Evolutionary conservation across 2,888 invertebrate genomes (phyloP).

Genomic region (Pyrochroa serraticornis): DNA sequence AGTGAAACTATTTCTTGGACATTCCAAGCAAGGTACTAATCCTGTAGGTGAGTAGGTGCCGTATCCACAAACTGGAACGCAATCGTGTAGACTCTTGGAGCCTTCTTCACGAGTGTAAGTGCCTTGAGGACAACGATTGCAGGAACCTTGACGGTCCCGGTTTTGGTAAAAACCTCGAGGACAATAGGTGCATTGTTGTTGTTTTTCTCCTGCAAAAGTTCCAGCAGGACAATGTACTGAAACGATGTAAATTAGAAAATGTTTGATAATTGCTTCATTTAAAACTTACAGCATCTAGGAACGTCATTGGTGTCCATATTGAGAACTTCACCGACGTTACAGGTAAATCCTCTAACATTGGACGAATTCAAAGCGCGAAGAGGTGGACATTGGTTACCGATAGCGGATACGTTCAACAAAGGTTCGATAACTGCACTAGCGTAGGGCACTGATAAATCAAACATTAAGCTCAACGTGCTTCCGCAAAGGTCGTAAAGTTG

Average conservation of each 20-base stretch:
- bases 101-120: slow-evolving; percentile 92
- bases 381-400: slow-evolving; percentile 92
- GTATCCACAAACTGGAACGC: slow-evolving; percentile 93
- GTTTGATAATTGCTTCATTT: not conserved
- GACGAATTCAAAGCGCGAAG: slow-evolving; percentile 84
- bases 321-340: slow-evolving; percentile 90
- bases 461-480: slow-evolving; percentile 89
- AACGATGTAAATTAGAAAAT: slow-evolving; percentile 42
- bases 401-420: slow-evolving; percentile 84
- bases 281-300: slow-evolving; percentile 84
- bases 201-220: slow-evolving; percentile 88
- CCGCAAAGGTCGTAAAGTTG: slow-evolving; percentile 95
- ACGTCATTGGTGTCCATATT: slow-evolving; percentile 92
- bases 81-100: slow-evolving; percentile 83
- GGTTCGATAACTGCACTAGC: slow-evolving; percentile 90
- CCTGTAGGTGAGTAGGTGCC: slow-evolving; percentile 96
- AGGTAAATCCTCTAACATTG: slow-evolving; percentile 89
- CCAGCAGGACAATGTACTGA: slow-evolving; percentile 96
- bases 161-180: slow-evolving; percentile 94
- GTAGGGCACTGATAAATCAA: slow-evolving; percentile 91
- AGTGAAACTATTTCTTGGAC: slow-evolving; percentile 90
- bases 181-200: slow-evolving; percentile 90
- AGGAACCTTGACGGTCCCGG: slow-evolving; percentile 86
- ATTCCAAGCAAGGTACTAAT: slow-evolving; percentile 90
- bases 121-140: slow-evolving; percentile 88